Conservation (phyloP, 2,113 vertebrate genomes). For the Maccullochella peelii region DNA sequence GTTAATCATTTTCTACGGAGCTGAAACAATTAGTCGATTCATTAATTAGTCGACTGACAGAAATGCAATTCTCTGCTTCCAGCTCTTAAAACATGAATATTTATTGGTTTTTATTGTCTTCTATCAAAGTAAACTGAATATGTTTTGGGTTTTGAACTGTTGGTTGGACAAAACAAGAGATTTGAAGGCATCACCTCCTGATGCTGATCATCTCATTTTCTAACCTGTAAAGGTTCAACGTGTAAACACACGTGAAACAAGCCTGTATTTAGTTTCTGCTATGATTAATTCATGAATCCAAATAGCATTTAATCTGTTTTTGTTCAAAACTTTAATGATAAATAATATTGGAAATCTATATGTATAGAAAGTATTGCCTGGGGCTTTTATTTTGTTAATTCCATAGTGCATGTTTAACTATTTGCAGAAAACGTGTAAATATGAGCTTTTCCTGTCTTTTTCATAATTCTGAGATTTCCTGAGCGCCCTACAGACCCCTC, state of each 20-base stretch:
- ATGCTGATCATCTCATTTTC: too few relatives aligned
- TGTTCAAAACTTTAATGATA: neutral
- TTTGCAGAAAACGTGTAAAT: neutral
- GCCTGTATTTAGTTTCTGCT: neutral
- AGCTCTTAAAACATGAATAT: neutral
- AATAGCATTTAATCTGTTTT: neutral
- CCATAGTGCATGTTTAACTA: neutral
- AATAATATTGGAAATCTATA: neutral
- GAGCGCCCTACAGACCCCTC: too few relatives aligned
- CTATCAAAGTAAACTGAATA: neutral
- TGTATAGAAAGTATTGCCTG: neutral
- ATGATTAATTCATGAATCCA: neutral
- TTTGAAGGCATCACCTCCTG: too few relatives aligned
- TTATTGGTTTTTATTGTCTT: neutral
- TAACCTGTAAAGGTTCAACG: too few relatives aligned
- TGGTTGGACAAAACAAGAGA: too few relatives aligned
- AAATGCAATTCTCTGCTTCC: neutral
- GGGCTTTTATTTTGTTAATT: neutral
- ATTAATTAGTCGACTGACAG: too few relatives aligned
- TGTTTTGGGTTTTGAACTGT: too few relatives aligned
- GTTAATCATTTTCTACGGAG: neutral
- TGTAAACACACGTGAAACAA: neutral
- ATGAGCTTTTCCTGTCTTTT: neutral
- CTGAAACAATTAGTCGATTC: too few relatives aligned
- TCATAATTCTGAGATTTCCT: too few relatives aligned